Conservation (phyloP, 2,113 vertebrate genomes). For the Eulemur macaco region DNA sequence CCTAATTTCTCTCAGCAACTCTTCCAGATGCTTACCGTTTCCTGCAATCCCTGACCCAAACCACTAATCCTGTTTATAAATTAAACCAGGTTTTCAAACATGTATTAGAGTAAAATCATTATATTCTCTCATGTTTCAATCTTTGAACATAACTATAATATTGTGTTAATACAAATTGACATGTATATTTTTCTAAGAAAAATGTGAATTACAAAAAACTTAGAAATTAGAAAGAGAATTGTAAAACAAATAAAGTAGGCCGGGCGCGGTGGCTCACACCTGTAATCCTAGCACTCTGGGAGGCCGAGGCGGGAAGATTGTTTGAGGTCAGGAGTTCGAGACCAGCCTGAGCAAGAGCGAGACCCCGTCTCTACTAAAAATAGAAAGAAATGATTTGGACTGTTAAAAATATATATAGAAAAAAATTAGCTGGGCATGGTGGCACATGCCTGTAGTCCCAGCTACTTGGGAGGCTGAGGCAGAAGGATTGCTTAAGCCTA, state of each 20-base stretch:
- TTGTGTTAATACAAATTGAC: not conserved
- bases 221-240: not conserved
- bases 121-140: not conserved
- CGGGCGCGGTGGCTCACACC: too few relatives aligned
- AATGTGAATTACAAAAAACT: not conserved
- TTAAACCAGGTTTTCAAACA: not conserved
- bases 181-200: not conserved
- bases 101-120: not conserved
- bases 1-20: not conserved
- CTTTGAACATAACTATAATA: not conserved
- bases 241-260: not conserved
- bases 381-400: too few relatives aligned
- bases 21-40: not conserved
- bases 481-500: too few relatives aligned
- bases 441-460: too few relatives aligned
- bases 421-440: too few relatives aligned
- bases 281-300: too few relatives aligned
- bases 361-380: too few relatives aligned
- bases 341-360: too few relatives aligned
- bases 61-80: not conserved
- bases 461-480: too few relatives aligned
- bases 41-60: not conserved
- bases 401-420: too few relatives aligned
- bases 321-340: too few relatives aligned
- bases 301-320: too few relatives aligned